A percentile compares a stretch with the other conserved stretches of the same genome.
Evolutionary conservation across 1,140 invertebrate species (phyloP).

Genomic region (Spodoptera litura): DNA sequence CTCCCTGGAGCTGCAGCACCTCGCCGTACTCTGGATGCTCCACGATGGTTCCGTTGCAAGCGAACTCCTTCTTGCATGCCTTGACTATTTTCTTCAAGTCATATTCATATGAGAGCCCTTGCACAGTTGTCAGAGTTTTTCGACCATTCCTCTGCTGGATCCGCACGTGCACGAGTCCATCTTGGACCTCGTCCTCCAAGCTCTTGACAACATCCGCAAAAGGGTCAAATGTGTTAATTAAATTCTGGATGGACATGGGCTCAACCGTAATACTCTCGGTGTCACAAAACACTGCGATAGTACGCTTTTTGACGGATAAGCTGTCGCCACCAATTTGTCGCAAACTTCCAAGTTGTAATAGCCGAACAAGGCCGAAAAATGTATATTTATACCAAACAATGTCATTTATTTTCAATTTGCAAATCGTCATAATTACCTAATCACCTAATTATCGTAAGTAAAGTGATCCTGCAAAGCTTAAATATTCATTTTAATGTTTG

Average conservation of each 20-base stretch:
- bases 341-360: slow-evolving; percentile 82
- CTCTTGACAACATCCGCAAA: slow-evolving; percentile 99
- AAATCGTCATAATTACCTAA: no score
- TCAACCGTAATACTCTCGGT: slow-evolving; percentile 90
- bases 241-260: slow-evolving; percentile 99
- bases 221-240: slow-evolving; percentile 88
- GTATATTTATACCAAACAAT: slow-evolving; percentile 56
- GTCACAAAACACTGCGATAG: slow-evolving; percentile 90
- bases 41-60: slow-evolving; percentile 93
- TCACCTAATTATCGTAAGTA: no score
- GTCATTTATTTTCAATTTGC: no score
- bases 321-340: slow-evolving; percentile 83
- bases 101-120: slow-evolving; percentile 98
- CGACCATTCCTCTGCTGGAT: slow-evolving; percentile 99
- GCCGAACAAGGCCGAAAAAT: slow-evolving; percentile 81
- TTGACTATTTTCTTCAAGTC: slow-evolving; percentile 99
- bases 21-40: slow-evolving; percentile 99
- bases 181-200: slow-evolving; percentile 98
- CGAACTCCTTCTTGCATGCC: slow-evolving; percentile 95
- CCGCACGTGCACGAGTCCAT: slow-evolving; percentile 99
- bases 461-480: no score
- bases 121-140: slow-evolving; percentile 99
- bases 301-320: slow-evolving; percentile 80
- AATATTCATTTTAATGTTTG: no score
- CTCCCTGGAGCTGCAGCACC: slow-evolving; percentile 99